Evolutionary conservation across 1,140 invertebrate species (phyloP), one percentile per base, ranked within the genome.

Genomic region (Nixonia krombeini): DNA sequence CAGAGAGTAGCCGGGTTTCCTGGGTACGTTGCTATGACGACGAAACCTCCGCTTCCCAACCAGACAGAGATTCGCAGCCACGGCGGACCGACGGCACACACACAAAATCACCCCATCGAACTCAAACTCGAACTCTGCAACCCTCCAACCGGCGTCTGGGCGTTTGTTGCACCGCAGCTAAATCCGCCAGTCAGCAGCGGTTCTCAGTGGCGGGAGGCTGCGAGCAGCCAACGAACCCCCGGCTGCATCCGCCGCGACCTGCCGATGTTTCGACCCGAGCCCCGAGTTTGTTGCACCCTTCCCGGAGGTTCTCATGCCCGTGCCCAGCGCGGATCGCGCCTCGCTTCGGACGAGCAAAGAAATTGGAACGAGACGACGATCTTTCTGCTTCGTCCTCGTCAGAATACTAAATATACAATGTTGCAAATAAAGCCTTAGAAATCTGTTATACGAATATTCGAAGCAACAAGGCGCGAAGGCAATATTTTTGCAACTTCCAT

Each of bases 11-110:
- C 81, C 79, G 82, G 81, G 79, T 82, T 84, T 82, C 79, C 82
- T 83, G 82, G 83, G 79, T 82, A 72, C 62, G 82, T 85, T 77
- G 78, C 76, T 70, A 85, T 85, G 82, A 50, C 76, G 70, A 85
- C 82, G 69, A 61, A 64, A 78, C 74, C 79, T 77, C 73, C 72
- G 75, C 74, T 77, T 66, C 69, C 78, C 78, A 72, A 80, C 73
- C 73, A 83, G 78, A 84, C 80, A 77, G 82, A 83, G 81, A 83
- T 81, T 82, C 82, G 79, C 78, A 74, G 69, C 78, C 70, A 69
- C 72, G 72, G 44, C 50, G 58, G 53, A 64, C 55, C 65, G 61
- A 72, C 67, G 62, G 67, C 50, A 58, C 62, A 55, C 67, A 71
- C 46, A 74, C 55, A 76, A 74, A 71, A 70, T 71, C 70, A 74